These are phyloP conservation scores for Thelaira solivaga DNA, from an alignment of 2,888 invertebrate species.

Conservation along the genomic window DNA sequence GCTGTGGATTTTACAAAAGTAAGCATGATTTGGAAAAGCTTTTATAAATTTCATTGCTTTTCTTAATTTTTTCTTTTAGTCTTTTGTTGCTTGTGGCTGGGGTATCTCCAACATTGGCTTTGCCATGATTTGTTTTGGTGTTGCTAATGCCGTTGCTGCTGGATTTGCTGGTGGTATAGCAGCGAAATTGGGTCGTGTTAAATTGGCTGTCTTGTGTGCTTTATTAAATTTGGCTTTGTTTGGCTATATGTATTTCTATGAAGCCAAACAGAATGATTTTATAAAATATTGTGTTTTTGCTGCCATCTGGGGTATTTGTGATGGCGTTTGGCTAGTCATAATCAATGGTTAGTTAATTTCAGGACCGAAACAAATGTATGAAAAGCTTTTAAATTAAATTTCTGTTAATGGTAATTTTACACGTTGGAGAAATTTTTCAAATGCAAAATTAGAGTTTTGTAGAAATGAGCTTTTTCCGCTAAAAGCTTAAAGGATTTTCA, in stretches of 20 bases:
- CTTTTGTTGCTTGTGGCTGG: conserved; percentile 90
- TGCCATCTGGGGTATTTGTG: conserved; percentile 91
- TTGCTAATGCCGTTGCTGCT: conserved; percentile 91
- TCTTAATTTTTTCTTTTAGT: conserved; percentile 78
- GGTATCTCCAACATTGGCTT: conserved; percentile 94
- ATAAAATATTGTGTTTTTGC: conserved; percentile 87
- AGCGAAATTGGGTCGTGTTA: conserved; percentile 85
- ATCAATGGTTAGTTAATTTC: conserved; percentile 85
- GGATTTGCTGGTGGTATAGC: conserved; percentile 87
- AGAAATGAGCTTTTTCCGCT: too few species aligned
- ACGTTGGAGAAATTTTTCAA: too few species aligned
- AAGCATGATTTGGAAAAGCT: conserved; percentile 56
- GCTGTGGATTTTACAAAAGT: conserved; percentile 90
- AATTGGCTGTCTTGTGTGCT: conserved; percentile 87
- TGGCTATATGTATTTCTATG: conserved; percentile 84
- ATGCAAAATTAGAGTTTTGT: too few species aligned
- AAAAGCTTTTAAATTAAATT: neutral
- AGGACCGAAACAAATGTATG: too few species aligned
- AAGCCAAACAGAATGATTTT: conserved; percentile 83
- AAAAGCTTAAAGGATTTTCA: too few species aligned
- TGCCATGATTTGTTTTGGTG: conserved; percentile 95
- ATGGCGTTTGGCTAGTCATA: conserved; percentile 94
- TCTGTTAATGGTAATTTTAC: too few species aligned
- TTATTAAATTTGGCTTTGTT: conserved; percentile 84
- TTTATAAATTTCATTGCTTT: neutral